phyloP scores from a whole-genome alignment of 92 coral and sea anemone species.

The Heteractis magnifica region DNA sequence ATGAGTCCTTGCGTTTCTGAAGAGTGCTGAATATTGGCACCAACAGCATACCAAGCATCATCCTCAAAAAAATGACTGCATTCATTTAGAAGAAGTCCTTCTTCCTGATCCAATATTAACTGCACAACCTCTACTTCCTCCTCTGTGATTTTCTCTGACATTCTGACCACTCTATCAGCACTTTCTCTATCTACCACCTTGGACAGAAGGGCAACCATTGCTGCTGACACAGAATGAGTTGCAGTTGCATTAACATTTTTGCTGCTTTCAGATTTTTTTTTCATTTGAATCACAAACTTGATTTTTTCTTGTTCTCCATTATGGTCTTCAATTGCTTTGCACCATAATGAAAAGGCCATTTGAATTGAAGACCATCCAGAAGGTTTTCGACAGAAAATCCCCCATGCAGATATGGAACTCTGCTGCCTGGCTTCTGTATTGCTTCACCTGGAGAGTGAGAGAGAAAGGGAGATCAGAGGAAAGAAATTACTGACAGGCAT shows the following conservation, averaged over 20 bases:
- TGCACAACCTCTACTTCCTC: conserved; percentile 49
- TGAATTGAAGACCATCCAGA: conserved; percentile 45
- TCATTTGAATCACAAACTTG: conserved; percentile 24
- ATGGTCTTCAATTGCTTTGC: conserved; percentile 43
- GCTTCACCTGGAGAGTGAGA: conserved; percentile 45
- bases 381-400: conserved; percentile 53
- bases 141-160: conserved; percentile 38
- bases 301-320: conserved; percentile 51
- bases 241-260: conserved; percentile 14
- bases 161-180: conserved; percentile 44
- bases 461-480: neutral
- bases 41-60: conserved; percentile 56
- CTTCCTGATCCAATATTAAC: conserved; percentile 35
- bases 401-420: conserved; percentile 49
- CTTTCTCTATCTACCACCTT: conserved; percentile 41
- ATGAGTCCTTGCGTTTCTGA: conserved; percentile 53
- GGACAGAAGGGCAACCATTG: conserved; percentile 30
- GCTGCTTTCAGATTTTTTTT: conserved; percentile 22
- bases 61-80: conserved; percentile 20
- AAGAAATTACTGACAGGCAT: neutral
- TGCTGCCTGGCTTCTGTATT: conserved; percentile 49
- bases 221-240: conserved; percentile 10
- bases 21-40: conserved; percentile 45
- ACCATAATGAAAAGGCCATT: conserved; percentile 53
- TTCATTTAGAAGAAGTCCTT: conserved; percentile 23